Base-by-base conservation (phyloP, 2,797 vertebrate genomes). In the Lycodopsis pacificus region DNA sequence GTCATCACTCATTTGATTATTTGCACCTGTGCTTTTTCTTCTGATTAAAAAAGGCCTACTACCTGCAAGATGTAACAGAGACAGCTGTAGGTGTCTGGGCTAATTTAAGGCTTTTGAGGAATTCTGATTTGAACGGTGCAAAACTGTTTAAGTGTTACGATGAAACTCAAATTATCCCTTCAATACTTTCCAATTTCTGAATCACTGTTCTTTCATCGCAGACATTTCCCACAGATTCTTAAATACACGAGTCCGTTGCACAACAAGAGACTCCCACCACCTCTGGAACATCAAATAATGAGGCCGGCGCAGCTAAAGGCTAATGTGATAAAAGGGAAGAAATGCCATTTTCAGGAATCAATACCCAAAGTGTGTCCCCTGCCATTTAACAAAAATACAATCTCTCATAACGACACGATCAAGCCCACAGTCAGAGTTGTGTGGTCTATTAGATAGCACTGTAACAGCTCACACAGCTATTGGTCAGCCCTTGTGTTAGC, bases 101-200 rank as follows among this genome's bases (percentile, higher is more conserved):
- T 49, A n/a, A 49, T 49, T 49, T 7, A 49, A 51, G 49, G 49
- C 49, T 51, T 22, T 32, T 38, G 14, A 32, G 11, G 25, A 48
- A 38, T 20, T 40, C 19, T 38, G 30, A 77, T 40, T 58, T 30
- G 1, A 53, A 62, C 12, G 6, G 27, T 72, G n/a, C n/a, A 62
- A 72, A 63, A 48, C 51, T 65, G 25, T 30, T 65, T 25, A 65
- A 48, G 32, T 17, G 38, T 62, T 62, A 42, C 17, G 22, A 25
- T 42, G n/a, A 46, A 34, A 27, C 13, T 19, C 5, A 27, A 32
- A 46, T 58, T 19, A 40, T 20, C 32, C 12, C 22, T 13, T 40
- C 27, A 1, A n/a, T 49, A 70, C 34, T 44, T 73, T 54, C 5
- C 12, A 0, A 49, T 34, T 49, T 65, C 30, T 46, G 4, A 40